These are phyloP conservation scores for Fregetta grallaria DNA, from an alignment of 2,113 vertebrate genomes.

Conservation along the genomic window DNA sequence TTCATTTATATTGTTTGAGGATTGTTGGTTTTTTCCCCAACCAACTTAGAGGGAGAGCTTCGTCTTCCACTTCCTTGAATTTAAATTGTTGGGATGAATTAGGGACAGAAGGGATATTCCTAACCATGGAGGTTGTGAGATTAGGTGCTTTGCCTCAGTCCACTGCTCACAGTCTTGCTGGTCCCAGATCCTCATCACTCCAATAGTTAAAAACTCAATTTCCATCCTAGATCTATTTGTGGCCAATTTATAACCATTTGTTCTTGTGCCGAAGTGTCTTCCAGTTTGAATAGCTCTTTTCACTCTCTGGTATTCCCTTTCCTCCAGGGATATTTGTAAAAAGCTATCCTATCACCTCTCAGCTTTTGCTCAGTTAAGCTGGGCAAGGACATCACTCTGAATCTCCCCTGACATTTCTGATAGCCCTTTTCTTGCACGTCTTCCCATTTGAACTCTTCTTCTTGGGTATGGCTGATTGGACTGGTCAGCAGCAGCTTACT, in stretches of 20 bases:
- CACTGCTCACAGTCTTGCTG: neutral
- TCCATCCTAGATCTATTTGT: neutral
- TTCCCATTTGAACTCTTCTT: neutral
- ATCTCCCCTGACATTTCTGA: neutral
- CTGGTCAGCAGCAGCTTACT: neutral
- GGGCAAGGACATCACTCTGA: neutral
- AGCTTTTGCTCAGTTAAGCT: neutral
- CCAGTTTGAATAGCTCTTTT: neutral
- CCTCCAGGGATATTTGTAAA: neutral
- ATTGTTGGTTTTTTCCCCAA: neutral
- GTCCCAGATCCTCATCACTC: neutral
- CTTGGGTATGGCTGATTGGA: neutral
- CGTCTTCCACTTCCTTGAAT: neutral
- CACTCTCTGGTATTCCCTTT: neutral
- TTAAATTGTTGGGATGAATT: neutral
- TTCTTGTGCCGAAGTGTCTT: neutral
- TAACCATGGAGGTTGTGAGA: neutral
- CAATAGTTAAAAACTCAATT: neutral
- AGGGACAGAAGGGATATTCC: neutral
- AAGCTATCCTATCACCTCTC: neutral
- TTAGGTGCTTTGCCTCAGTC: neutral
- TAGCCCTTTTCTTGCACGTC: neutral
- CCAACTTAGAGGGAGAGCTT: neutral
- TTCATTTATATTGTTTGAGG: neutral
- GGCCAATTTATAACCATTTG: neutral